Base-by-base conservation (phyloP, 2,888 invertebrate species). In the Onthophagus sagittarius region DNA sequence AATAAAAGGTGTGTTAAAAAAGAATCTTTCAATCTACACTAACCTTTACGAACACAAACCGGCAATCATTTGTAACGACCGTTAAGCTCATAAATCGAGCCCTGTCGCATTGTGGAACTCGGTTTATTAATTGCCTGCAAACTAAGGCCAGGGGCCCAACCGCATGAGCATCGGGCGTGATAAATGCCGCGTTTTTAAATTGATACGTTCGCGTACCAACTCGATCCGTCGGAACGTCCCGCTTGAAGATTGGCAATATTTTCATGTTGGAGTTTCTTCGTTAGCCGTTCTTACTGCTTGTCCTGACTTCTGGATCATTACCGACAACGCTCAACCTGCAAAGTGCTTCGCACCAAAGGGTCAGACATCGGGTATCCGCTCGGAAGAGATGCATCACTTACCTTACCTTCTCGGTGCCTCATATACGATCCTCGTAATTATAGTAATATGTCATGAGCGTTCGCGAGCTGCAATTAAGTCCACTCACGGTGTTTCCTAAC, bases 1-100 rank as follows among this genome's bases (percentile, higher is more conserved):
- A 4, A 53, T 53, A 9, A 53, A 9, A 53, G 9, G 11, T 9
- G 39, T 53, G 7, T 53, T 9, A 53, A 53, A 53, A 53, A 53
- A 11, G 11, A 53, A 53, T 53, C 39, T 11, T 53, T 11, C 39
- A 53, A 53, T 53, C 39, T 53, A 53, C 39, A 53, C 39, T 53
- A 53, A 53, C 39, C 39, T 53, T 71, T 73, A 73, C 71, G 71
- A 73, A 73, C 71, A 71, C 71, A 71, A 73, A 73, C 71, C 71
- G 31, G 71, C 71, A 73, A 71, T 73, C 73, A 71, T 73, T 73
- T 73, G 73, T 73, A 73, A 73, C 73, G 73, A 71, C 67, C 73
- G 71, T 71, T 71, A 71, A 71, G 71, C 71, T 69, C 73, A 73
- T 73, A 73, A 73, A 73, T 73, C 65, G 63, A 31, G 63, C 53